A percentile compares a stretch with the other conserved stretches of the same genome.
Evolutionary conservation across 2,113 vertebrate genomes (phyloP).

Genomic region (Larimichthys polyactis): DNA sequence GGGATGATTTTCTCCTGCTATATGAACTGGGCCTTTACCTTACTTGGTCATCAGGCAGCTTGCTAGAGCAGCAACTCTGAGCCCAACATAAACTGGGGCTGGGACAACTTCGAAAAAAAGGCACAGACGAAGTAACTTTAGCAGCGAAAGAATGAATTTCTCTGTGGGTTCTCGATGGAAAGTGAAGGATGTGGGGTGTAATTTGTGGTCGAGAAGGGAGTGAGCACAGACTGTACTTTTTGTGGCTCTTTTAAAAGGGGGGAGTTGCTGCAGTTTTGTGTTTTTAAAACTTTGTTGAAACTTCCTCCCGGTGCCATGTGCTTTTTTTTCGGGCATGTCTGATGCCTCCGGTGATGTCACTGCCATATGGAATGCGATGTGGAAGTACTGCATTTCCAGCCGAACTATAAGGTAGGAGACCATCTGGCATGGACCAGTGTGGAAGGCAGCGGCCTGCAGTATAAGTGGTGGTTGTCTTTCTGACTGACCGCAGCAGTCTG

Average conservation of each 20-base stretch:
- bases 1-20: constrained; percentile 71
- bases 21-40: constrained; percentile 77
- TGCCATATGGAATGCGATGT: constrained; percentile 91
- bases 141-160: constrained; percentile 68
- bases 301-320: constrained; percentile 57
- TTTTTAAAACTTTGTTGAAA: constrained; percentile 36
- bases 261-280: constrained; percentile 54
- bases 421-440: constrained; percentile 32
- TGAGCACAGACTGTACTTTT: constrained; percentile 72
- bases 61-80: constrained; percentile 66
- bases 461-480: constrained; percentile 59
- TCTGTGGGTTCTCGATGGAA: constrained; percentile 75
- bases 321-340: constrained; percentile 67
- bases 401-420: constrained; percentile 92
- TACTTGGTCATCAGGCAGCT: constrained; percentile 81
- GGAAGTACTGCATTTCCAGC: constrained; percentile 96
- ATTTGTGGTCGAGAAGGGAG: constrained; percentile 78
- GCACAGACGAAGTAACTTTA: constrained; percentile 70
- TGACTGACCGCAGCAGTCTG: constrained; percentile 60
- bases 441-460: constrained; percentile 42
- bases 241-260: constrained; percentile 52
- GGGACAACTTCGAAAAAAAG: constrained; percentile 52
- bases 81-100: constrained; percentile 64
- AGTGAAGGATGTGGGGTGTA: constrained; percentile 78
- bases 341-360: constrained; percentile 84